Conservation (phyloP, 64 coral and sea anemone species). For the Montipora capricornis region DNA sequence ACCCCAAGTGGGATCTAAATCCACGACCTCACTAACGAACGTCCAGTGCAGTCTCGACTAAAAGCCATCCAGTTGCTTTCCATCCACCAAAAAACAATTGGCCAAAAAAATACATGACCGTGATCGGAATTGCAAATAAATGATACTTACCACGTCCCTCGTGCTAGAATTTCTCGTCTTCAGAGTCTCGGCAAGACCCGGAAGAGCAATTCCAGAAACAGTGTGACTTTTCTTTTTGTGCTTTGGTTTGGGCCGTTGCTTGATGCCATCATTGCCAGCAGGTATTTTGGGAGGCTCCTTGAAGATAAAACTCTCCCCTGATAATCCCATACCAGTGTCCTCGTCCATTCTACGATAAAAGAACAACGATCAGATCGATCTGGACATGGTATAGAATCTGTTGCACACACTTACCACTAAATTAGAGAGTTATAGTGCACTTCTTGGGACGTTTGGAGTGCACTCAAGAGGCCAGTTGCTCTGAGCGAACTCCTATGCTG, state of each 20-base stretch:
- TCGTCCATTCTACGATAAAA: not conserved
- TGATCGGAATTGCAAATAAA: not conserved
- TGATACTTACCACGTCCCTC: not conserved
- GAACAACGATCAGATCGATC: not conserved
- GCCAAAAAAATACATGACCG: not conserved
- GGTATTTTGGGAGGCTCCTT: conserved; percentile 18
- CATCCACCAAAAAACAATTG: not conserved
- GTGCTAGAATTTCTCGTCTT: not conserved
- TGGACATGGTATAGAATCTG: too few relatives aligned
- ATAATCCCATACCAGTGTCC: not conserved
- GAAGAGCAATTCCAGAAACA: conserved; percentile 49
- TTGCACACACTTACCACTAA: too few relatives aligned
- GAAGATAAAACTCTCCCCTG: conserved; percentile 40
- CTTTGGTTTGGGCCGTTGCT: conserved; percentile 48
- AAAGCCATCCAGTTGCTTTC: too few relatives aligned
- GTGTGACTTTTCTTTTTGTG: conserved; percentile 60
- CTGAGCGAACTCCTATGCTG: too few relatives aligned
- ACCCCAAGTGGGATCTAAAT: too few relatives aligned
- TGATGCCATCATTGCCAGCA: not conserved
- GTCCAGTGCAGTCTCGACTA: too few relatives aligned
- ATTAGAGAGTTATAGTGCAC: too few relatives aligned
- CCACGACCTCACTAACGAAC: too few relatives aligned
- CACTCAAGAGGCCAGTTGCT: too few relatives aligned
- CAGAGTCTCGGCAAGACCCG: conserved; percentile 48
- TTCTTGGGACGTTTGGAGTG: too few relatives aligned